Percentiles rank a stretch among this genome's conserved stretches.
Evolutionary conservation across 2,888 invertebrate genomes (phyloP).

Genomic region (Lasioglossum oenotherae): DNA sequence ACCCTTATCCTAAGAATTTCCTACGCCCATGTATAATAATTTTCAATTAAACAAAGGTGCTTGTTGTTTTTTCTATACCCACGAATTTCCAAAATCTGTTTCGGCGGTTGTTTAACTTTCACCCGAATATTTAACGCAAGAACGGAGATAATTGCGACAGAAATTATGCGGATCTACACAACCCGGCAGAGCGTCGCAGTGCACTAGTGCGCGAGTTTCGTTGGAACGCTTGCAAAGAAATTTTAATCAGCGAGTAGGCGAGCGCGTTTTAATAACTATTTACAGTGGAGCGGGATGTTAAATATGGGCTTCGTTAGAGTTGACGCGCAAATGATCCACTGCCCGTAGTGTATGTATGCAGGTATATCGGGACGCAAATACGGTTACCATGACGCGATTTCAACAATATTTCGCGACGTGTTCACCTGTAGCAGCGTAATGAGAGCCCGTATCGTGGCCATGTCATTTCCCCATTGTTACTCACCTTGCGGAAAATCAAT

Average conservation of each 20-base stretch:
- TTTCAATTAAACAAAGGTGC: no score
- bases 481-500: background rate
- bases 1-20: no score
- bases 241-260: background rate
- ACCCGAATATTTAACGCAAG: background rate
- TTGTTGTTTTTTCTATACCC: no score
- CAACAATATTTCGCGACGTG: background rate
- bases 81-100: background rate
- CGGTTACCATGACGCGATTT: background rate
- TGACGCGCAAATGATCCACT: background rate
- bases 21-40: no score
- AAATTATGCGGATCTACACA: background rate
- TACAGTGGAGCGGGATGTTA: background rate
- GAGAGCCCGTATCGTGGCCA: background rate
- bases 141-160: background rate
- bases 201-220: background rate
- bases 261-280: conserved; percentile 18
- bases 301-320: background rate
- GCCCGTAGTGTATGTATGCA: background rate
- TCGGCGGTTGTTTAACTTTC: background rate
- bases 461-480: background rate
- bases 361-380: conserved; percentile 13
- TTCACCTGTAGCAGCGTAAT: background rate
- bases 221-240: background rate
- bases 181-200: background rate